These are phyloP conservation scores for Champsocephalus gunnari DNA, from an alignment of 2,797 vertebrate species.

Conservation along the genomic window DNA sequence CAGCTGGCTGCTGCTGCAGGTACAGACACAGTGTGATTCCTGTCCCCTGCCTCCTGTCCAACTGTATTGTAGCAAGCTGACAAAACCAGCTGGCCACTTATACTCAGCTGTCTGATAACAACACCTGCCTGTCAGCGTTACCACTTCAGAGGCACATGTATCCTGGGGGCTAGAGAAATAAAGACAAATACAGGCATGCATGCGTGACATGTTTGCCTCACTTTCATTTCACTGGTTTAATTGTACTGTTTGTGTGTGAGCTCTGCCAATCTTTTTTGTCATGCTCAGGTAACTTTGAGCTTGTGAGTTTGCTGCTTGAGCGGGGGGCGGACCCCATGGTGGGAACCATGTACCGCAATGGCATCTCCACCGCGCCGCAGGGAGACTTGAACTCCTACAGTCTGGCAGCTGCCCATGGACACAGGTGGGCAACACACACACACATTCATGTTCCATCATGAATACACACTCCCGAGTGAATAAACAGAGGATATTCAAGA, in stretches of 20 bases:
- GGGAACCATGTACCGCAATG: conserved; percentile 97
- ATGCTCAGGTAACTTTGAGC: conserved; percentile 94
- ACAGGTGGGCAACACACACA: conserved; percentile 91
- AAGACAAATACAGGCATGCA: conserved; percentile 34
- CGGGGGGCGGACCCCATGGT: conserved; percentile 95
- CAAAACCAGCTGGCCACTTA: conserved; percentile 41
- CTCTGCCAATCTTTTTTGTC: conserved; percentile 15
- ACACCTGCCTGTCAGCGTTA: conserved; percentile 56
- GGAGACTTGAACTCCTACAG: conserved; percentile 99
- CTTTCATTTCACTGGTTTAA: conserved; percentile 9
- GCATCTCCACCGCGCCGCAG: conserved; percentile 94
- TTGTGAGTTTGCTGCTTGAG: conserved; percentile 97
- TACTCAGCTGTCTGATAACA: conserved; percentile 41
- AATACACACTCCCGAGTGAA: conserved; percentile 9
- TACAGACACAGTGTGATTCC: conserved; percentile 71
- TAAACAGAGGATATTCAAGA: conserved; percentile 2
- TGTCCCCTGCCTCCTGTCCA: conserved; percentile 35
- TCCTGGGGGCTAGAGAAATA: conserved; percentile 32
- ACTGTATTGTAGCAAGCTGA: conserved; percentile 36
- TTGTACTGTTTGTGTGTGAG: conserved; percentile 7
- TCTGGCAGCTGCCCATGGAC: conserved; percentile 97
- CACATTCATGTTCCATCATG: conserved; percentile 12
- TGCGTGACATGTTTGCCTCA: background rate
- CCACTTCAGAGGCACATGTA: conserved; percentile 19
- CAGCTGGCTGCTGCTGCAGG: conserved; percentile 96